A percentile compares a stretch with the other conserved stretches of the same genome.
These are phyloP conservation scores for Melanotaenia nigrans DNA, from an alignment of 2,797 vertebrate genomes.

Conservation along the genomic window DNA sequence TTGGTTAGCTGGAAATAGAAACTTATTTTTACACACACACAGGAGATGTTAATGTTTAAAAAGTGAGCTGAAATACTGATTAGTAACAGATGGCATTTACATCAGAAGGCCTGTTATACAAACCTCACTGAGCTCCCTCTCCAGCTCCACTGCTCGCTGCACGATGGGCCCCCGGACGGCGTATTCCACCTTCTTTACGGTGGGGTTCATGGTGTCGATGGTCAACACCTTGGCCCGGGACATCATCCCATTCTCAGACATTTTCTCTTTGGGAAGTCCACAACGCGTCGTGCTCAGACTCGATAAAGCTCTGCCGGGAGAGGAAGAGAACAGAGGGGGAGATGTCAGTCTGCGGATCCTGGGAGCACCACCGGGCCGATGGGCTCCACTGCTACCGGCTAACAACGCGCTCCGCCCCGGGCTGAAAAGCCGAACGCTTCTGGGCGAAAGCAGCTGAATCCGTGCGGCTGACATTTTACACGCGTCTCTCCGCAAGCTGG, in stretches of 20 bases:
- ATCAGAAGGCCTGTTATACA: conserved; percentile 9
- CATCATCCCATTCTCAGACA: conserved; percentile 77
- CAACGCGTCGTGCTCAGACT: conserved; percentile 70
- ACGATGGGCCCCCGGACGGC: conserved; percentile 91
- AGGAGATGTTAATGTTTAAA: background rate
- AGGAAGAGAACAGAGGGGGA: conserved; percentile 55
- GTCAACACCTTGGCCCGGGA: conserved; percentile 84
- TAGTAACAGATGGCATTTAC: background rate
- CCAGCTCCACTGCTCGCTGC: conserved; percentile 88
- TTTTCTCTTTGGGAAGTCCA: conserved; percentile 73
- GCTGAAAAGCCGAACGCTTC: conserved; percentile 46
- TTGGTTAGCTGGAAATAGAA: background rate
- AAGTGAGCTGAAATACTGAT: background rate
- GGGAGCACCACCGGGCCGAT: conserved; percentile 16
- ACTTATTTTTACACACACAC: background rate
- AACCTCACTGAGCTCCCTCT: conserved; percentile 90
- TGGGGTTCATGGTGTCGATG: conserved; percentile 89
- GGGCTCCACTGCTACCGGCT: conserved; percentile 27
- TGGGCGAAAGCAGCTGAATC: conserved; percentile 59
- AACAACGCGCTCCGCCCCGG: conserved; percentile 42
- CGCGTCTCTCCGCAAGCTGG: background rate
- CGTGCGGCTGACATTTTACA: conserved; percentile 59
- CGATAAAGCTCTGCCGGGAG: conserved; percentile 71
- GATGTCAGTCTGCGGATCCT: conserved; percentile 57
- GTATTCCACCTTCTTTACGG: conserved; percentile 88